Conservation (phyloP, 2,888 invertebrate species). For the Kryphioiulus occultus region DNA sequence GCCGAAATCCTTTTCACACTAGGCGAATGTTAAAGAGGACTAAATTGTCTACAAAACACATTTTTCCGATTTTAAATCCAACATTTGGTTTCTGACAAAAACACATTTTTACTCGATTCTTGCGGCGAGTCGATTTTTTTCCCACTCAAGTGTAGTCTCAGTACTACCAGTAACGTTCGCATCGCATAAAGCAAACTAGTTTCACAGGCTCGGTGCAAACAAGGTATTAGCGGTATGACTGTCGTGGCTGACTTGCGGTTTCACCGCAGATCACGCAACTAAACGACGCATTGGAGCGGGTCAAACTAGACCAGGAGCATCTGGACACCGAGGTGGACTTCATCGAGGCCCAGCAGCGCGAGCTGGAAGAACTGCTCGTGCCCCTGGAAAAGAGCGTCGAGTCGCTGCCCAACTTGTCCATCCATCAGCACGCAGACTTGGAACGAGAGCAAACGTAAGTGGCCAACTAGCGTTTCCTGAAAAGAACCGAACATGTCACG, state of each 20-base stretch:
- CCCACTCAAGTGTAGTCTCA: no score
- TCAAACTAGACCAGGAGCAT: slow-evolving; percentile 87
- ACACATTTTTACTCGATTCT: no score
- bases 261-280: slow-evolving; percentile 76
- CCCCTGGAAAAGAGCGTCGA: slow-evolving; percentile 82
- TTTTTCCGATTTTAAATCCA: no score
- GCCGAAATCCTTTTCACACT: no score
- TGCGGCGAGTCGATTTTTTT: no score
- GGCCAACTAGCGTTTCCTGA: background rate
- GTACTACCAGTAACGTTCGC: no score
- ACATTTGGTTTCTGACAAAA: background rate
- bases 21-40: no score
- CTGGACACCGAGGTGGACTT: slow-evolving; percentile 94
- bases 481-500: background rate
- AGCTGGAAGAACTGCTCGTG: slow-evolving; percentile 83
- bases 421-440: slow-evolving; percentile 72
- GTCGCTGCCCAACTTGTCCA: slow-evolving; percentile 58
- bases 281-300: slow-evolving; percentile 85
- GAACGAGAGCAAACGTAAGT: slow-evolving; percentile 85
- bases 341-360: slow-evolving; percentile 88
- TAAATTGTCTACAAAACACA: no score
- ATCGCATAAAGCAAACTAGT: no score
- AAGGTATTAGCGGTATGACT: background rate
- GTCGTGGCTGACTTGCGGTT: slow-evolving; percentile 37
- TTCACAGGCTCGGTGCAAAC: no score